These are phyloP conservation scores for Pseudococcus viburni DNA, from an alignment of 2,888 invertebrate species.

Conservation along the genomic window DNA sequence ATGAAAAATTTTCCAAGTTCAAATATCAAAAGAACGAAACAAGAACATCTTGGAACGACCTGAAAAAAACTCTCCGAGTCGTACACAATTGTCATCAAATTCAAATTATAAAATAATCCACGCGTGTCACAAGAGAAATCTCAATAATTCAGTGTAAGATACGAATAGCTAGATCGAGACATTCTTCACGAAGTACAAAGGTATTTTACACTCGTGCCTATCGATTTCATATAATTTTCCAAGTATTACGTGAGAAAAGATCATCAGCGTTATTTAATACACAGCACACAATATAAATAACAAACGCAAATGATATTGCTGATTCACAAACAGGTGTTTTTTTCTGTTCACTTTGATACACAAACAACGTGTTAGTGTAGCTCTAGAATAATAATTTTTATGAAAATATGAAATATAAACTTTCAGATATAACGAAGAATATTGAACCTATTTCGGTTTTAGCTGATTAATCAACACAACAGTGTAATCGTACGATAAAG, in stretches of 20 bases:
- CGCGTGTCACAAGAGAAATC: neutral
- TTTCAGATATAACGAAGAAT: neutral
- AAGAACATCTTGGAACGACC: too few species aligned
- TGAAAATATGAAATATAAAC: neutral
- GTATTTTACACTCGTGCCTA: neutral
- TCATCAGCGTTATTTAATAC: slow-evolving; percentile 31
- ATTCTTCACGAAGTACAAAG: neutral
- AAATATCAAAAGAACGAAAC: too few species aligned
- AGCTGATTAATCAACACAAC: neutral
- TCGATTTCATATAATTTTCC: neutral
- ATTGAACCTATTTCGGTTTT: neutral
- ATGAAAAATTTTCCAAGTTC: too few species aligned
- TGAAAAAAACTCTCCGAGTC: too few species aligned
- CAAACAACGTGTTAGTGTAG: neutral
- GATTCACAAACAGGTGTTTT: slow-evolving; percentile 33
- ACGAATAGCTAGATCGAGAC: neutral
- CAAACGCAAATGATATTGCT: neutral
- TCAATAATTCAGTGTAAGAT: neutral
- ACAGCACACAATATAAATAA: neutral
- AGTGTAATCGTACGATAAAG: neutral
- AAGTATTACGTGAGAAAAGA: slow-evolving; percentile 22
- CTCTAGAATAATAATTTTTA: neutral
- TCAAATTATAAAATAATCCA: neutral
- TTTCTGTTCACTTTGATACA: neutral
- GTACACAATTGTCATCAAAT: neutral